Evolutionary conservation across 2,113 vertebrate genomes (phyloP).

Genomic region (Ancistrus triradiatus): DNA sequence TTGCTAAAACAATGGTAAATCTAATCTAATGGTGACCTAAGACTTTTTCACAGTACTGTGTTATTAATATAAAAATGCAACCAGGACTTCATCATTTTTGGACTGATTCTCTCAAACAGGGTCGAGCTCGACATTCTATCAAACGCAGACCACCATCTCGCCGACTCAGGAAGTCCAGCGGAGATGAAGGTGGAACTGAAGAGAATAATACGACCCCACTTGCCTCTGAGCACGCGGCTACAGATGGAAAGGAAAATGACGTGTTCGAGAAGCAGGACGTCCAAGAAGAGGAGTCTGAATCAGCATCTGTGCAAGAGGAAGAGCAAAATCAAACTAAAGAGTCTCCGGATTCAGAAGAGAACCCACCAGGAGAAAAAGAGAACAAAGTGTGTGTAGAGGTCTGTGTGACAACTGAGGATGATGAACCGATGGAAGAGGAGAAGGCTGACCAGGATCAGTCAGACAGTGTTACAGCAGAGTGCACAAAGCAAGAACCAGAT

Average conservation of each 20-base stretch:
- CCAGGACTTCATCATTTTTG: too few relatives aligned
- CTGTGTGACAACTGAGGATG: conserved; percentile 8
- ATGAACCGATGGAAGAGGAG: conserved; percentile 8
- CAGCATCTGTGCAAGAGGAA: conserved; percentile 4
- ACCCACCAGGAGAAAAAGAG: not conserved
- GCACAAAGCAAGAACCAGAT: not conserved
- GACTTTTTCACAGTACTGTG: too few relatives aligned
- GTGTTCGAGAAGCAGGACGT: conserved; percentile 36
- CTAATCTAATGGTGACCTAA: too few relatives aligned
- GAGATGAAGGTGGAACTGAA: conserved; percentile 42
- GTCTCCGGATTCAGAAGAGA: conserved; percentile 9
- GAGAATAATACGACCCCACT: conserved; percentile 6
- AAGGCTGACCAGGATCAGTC: conserved; percentile 1
- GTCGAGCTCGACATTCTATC: conserved; percentile 62
- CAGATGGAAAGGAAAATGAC: conserved; percentile 26
- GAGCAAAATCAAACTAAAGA: conserved; percentile 11
- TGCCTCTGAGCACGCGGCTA: not conserved
- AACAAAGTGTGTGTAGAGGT: not conserved
- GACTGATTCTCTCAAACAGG: conserved; percentile 46
- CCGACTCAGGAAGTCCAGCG: conserved; percentile 56
- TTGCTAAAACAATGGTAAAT: too few relatives aligned
- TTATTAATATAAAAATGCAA: too few relatives aligned
- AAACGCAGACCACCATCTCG: conserved; percentile 67
- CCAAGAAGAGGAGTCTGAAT: not conserved
- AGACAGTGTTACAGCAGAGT: not conserved